Base-by-base conservation (phyloP, 2,113 vertebrate species). In the Calyptommatus sinebrachiatus region DNA sequence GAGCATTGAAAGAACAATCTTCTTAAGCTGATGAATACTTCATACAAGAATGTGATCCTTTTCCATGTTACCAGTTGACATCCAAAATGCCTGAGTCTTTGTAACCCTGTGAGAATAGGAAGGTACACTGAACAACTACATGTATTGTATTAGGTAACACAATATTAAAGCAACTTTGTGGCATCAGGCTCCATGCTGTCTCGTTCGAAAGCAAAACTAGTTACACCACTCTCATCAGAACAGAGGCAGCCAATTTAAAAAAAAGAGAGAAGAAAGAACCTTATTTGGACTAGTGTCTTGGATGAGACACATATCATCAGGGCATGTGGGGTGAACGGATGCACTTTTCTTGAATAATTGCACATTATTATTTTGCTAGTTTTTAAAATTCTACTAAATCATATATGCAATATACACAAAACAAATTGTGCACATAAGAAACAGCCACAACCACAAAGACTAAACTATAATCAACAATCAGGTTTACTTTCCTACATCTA, bases 71-170 rank as follows among this genome's bases (percentile, higher is more conserved):
- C 35, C 73, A n/a, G 73, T 50, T 50, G 50, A 26, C 21, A 24
- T 35, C 46, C 53, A 63, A 41, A 69, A 57, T 4, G 5, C 28
- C 66, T 57, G 68, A 67, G 29, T 50, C 48, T 50, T 77, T 29
- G n/a, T 28, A 77, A 77, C 20, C 46, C 46, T 67, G 4, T 77
- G 65, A 26, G 7, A 68, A 77, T 24, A 29, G 35, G 45, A 48
- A 18, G 46, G 22, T 41, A 28, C 21, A 53, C 46, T 12, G 26
- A 46, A 77, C 31, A 69, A 69, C 35, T 69, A n/a, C 35, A 10
- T 41, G 46, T 68, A 57, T 69, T 69, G 65, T 77, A 77, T 28
- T 18, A 77, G 5, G 76, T 69, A 77, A 69, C 48, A 46, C 7
- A 16, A 69, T 53, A 77, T 77, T 21, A 53, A 69, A 22, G 46